These are phyloP conservation scores for Rhagophthalmus giganteus DNA, from an alignment of 2,888 invertebrate species.

Conservation along the genomic window DNA sequence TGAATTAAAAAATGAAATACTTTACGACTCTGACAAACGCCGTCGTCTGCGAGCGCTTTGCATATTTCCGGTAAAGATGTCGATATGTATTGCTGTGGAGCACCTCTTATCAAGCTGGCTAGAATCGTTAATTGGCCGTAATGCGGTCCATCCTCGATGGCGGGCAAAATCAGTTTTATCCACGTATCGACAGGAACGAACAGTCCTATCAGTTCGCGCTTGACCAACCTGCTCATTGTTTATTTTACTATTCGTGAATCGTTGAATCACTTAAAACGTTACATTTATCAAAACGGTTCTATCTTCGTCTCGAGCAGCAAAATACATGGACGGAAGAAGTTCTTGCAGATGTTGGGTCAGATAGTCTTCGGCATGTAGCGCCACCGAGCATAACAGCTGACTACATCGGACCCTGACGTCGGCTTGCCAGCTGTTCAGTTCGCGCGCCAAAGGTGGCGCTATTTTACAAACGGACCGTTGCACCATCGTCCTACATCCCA, in stretches of 20 bases:
- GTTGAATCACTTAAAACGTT: conserved; percentile 10
- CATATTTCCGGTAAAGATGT: conserved; percentile 62
- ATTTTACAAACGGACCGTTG: conserved; percentile 76
- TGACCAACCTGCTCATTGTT: too few species aligned
- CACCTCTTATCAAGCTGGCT: conserved; percentile 64
- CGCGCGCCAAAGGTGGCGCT: conserved; percentile 69
- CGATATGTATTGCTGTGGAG: conserved; percentile 56
- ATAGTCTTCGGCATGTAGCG: conserved; percentile 74
- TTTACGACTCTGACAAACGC: conserved; percentile 65
- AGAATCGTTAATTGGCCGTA: conserved; percentile 63
- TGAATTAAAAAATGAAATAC: conserved; percentile 50
- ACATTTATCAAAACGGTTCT: conserved; percentile 63
- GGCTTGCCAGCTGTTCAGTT: conserved; percentile 76
- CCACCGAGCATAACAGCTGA: conserved; percentile 71
- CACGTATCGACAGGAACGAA: conserved; percentile 73
- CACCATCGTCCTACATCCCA: conserved; percentile 82
- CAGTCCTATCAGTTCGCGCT: conserved; percentile 74
- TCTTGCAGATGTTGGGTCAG: conserved; percentile 70
- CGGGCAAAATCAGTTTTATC: conserved; percentile 68
- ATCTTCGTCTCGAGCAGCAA: conserved; percentile 65
- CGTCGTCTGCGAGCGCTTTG: conserved; percentile 61
- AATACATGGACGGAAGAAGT: conserved; percentile 61
- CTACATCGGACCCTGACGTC: conserved; percentile 71
- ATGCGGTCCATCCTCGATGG: conserved; percentile 60
- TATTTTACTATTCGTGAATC: conserved; percentile 1